A percentile compares a stretch with the other conserved stretches of the same genome.
Conservation (phyloP, 2,888 invertebrate species). For the Ormyrus rosae region DNA sequence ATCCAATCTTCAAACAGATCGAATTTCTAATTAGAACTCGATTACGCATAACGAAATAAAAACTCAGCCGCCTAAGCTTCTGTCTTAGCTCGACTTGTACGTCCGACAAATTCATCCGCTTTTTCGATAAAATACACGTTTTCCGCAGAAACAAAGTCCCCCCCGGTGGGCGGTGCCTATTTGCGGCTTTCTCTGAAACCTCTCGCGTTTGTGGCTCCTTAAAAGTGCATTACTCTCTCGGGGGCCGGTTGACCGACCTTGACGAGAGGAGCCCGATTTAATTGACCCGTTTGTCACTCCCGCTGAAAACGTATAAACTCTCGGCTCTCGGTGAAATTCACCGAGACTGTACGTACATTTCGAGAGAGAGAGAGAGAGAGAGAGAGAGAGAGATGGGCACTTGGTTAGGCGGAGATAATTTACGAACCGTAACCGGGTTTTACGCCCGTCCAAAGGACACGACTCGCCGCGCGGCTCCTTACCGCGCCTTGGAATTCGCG, state of each 20-base stretch:
- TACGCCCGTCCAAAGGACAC: conserved; percentile 1
- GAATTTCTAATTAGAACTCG: too few species aligned
- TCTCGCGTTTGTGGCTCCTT: background rate
- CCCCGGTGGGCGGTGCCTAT: background rate
- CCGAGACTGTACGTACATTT: background rate
- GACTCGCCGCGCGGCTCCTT: background rate
- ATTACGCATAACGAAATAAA: too few species aligned
- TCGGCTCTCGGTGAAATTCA: conserved; percentile 1
- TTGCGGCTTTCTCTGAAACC: conserved; percentile 5
- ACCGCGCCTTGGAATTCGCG: conserved; percentile 12
- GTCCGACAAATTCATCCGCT: too few species aligned
- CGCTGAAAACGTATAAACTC: background rate
- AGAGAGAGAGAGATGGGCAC: background rate
- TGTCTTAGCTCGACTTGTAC: too few species aligned
- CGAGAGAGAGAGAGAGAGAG: too few species aligned
- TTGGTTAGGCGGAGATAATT: background rate
- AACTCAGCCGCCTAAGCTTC: too few species aligned
- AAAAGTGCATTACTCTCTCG: conserved; percentile 32
- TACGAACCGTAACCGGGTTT: background rate
- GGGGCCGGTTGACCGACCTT: conserved; percentile 25
- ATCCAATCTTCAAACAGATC: too few species aligned
- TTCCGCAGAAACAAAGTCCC: too few species aligned
- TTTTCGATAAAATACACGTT: too few species aligned
- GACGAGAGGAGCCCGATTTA: background rate
- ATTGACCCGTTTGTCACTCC: background rate